Evolutionary conservation across 2,888 invertebrate species (phyloP), one percentile per base, ranked within the genome.

Genomic region (Melanotus villosus): DNA sequence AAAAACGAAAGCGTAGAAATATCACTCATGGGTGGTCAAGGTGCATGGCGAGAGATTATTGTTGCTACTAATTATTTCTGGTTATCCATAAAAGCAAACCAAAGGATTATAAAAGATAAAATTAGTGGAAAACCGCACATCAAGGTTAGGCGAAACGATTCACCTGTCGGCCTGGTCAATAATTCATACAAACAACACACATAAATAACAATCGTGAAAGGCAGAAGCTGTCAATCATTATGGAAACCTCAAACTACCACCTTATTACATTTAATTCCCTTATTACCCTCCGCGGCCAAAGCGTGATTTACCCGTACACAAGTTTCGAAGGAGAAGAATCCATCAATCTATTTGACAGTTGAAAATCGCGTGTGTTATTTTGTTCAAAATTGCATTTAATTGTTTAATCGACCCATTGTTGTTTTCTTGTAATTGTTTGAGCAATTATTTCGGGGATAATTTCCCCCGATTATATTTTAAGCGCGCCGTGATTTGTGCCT

Each of bases 191-290:
- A 68, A 72, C 19, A 69, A 73, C 76, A 77, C 76, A 77, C 79
- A 80, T 81, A 81, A 81, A 80, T 81, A 80, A 81, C 75, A 75
- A 79, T 78, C 76, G 75, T 32, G 68, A 71, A 72, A 76, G 75
- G 76, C 80, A 77, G 81, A 79, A 81, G 81, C 81, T 81, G 82
- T 82, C 82, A 82, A 82, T 82, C 82, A 82, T 79, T 77, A 71
- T 75, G 70, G 73, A 73, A 76, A 77, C 77, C 78, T 78, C 76
- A 78, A 77, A 76, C 76, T 77, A 68, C 70, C 72, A 59, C 65
- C 71, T 72, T 73, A 72, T 72, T 72, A 70, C 64, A 63, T 67
- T 68, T 72, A 72, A 71, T 73, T 73, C 67, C 73, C 72, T 75
- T 76, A 78, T 77, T 76, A 72, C 70, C 72, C 52, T 34, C 52